phyloP scores from a whole-genome alignment of 2,113 vertebrate genomes.

The Eidolon helvum region DNA sequence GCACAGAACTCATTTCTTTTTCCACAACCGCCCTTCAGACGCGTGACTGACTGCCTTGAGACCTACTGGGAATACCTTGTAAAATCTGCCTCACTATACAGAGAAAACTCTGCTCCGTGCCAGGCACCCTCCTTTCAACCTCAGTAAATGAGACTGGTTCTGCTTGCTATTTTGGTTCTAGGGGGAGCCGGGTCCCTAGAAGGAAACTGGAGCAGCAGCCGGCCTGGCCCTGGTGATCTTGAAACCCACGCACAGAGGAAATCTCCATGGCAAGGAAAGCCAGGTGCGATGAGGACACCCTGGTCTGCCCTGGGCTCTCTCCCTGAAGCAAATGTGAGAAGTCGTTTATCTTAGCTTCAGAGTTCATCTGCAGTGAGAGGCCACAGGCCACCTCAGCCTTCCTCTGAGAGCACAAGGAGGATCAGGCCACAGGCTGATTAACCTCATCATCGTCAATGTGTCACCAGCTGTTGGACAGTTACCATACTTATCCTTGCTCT shows the following conservation, averaged over 20 bases:
- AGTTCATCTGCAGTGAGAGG: not conserved
- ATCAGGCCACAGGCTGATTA: not conserved
- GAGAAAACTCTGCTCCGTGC: fast-evolving
- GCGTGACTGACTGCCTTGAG: fast-evolving
- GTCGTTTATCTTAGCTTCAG: not conserved
- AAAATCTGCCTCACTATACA: not conserved
- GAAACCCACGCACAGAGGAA: not conserved
- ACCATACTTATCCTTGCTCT: not conserved
- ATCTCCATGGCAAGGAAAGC: fast-evolving
- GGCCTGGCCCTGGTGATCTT: not conserved
- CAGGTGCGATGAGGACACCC: fast-evolving
- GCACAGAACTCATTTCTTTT: not conserved
- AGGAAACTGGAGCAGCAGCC: not conserved
- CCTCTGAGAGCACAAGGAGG: not conserved
- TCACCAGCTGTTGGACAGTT: not conserved
- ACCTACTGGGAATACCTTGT: fast-evolving
- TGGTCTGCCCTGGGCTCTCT: not conserved
- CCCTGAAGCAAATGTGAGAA: not conserved
- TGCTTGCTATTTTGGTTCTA: not conserved
- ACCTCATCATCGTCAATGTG: not conserved
- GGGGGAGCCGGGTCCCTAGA: not conserved
- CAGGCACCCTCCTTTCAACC: not conserved
- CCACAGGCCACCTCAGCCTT: not conserved
- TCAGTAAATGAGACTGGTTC: not conserved
- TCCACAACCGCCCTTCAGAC: not conserved